phyloP scores from a whole-genome alignment of 2,113 vertebrate species.

The Pseudopipra pipra region DNA sequence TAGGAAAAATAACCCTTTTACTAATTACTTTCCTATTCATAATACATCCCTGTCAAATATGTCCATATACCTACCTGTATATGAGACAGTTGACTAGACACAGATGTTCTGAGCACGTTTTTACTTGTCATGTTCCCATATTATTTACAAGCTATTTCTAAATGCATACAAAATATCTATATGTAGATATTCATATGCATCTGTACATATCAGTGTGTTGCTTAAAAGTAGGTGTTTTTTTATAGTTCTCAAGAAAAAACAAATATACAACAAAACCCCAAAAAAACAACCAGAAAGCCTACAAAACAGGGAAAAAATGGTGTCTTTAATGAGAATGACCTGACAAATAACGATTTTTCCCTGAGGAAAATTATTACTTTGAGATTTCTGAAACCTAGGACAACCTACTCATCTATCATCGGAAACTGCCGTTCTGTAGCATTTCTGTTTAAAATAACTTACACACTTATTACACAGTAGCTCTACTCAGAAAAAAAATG shows the following conservation, averaged over 20 bases:
- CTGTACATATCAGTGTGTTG: not conserved
- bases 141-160: not conserved
- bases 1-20: not conserved
- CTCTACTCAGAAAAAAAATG: conserved; percentile 5
- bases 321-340: not conserved
- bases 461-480: not conserved
- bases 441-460: conserved; percentile 50
- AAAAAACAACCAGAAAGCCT: accelerated
- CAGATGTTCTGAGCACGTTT: not conserved
- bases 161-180: too few species aligned
- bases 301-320: not conserved
- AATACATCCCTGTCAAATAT: not conserved
- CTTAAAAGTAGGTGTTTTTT: not conserved
- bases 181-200: not conserved
- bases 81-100: not conserved
- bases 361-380: not conserved
- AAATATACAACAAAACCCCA: not conserved
- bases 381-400: not conserved
- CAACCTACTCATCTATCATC: not conserved
- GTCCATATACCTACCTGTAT: not conserved
- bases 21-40: not conserved
- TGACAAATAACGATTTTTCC: not conserved
- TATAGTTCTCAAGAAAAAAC: not conserved
- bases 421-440: not conserved
- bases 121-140: not conserved